Evolutionary conservation across 2,113 vertebrate genomes (phyloP), one percentile per base, ranked within the genome.

Genomic region (Micronycteris hirsuta): DNA sequence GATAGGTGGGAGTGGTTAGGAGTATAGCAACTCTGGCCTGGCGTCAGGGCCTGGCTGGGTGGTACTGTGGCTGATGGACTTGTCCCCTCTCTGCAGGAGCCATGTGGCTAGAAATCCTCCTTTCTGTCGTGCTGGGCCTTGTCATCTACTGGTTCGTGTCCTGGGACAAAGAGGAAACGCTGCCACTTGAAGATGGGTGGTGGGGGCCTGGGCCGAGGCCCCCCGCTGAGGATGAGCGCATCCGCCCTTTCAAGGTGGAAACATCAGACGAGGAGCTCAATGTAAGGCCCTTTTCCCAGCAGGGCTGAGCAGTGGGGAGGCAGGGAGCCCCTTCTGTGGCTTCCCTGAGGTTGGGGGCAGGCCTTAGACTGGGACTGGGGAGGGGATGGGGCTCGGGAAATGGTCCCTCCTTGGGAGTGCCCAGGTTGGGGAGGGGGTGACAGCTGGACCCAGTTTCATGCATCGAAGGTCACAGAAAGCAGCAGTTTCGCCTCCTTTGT

Each of bases 161-260:
- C 56, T 92, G 88, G 94, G 98, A 95, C 96, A 98, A 98, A 68
- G 97, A 98, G 67, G 98, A 98, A 63, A 97, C 43, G 0, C n/a
- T 99, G 67, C 91, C 97, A 1, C 97, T 99, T 43, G 98, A 94
- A 45, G 97, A 99, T 49, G 98, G 98, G 17, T 99, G 98, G 98
- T 99, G 98, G 98, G 98, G 98, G 5, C 96, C 95, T 1, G 98
- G 98, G 3, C 54, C 91, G 4, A 98, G 97, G 81, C 97, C 97
- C 71, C 45, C 93, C 0, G 13, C 52, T 16, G 77, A 47, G 38
- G 98, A 98, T 15, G 78, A 95, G 89, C 96, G 94, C 49, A 74
- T 99, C 77, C 26, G 49, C 20, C 98, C 98, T 0, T 99, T 99
- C 95, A 98, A 97, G 76, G 98, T 99, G 87, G 98, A 99, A 94